Percentiles rank a stretch among this genome's conserved stretches.
These are phyloP conservation scores for Agrenia bidenticulata DNA, from an alignment of 2,888 invertebrate genomes.

Conservation along the genomic window DNA sequence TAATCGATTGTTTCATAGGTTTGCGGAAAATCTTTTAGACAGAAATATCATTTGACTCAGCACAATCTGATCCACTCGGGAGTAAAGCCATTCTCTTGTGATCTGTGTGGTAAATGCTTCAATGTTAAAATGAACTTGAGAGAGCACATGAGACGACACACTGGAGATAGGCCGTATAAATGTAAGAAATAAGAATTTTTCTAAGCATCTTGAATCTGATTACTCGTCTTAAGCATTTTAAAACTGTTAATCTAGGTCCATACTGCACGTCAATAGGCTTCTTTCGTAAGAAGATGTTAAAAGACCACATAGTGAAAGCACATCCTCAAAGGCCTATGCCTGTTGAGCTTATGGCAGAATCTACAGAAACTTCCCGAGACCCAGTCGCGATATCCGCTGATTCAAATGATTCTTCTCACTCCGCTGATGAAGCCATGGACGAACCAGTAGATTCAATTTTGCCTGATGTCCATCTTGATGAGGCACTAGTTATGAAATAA, in stretches of 20 bases:
- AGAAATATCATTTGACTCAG: slow-evolving; percentile 51
- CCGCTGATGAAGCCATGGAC: slow-evolving; percentile 11
- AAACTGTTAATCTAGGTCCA: too few relatives aligned
- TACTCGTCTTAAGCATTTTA: too few relatives aligned
- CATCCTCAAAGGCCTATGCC: slow-evolving; percentile 48
- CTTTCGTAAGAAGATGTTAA: slow-evolving; percentile 49
- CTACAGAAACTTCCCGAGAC: slow-evolving; percentile 18
- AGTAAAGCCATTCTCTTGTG: slow-evolving; percentile 46
- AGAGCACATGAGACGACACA: slow-evolving; percentile 50
- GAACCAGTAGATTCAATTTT: slow-evolving; percentile 14
- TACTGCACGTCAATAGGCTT: slow-evolving; percentile 47
- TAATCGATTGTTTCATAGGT: slow-evolving; percentile 16
- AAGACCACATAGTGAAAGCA: slow-evolving; percentile 45
- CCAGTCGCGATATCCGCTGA: neutral
- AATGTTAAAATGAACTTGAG: slow-evolving; percentile 52
- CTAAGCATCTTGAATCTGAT: too few relatives aligned
- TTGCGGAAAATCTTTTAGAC: slow-evolving; percentile 48
- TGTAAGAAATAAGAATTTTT: too few relatives aligned
- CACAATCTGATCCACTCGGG: slow-evolving; percentile 50
- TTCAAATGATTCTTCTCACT: slow-evolving; percentile 10
- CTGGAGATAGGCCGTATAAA: slow-evolving; percentile 48
- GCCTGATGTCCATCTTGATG: slow-evolving; percentile 9
- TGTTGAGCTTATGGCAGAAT: slow-evolving; percentile 35
- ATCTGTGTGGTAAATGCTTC: slow-evolving; percentile 45
- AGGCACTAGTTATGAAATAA: too few relatives aligned